A percentile compares a stretch with the other conserved stretches of the same genome.
phyloP scores from a whole-genome alignment of 2,113 vertebrate genomes.

The Callipepla squamata region DNA sequence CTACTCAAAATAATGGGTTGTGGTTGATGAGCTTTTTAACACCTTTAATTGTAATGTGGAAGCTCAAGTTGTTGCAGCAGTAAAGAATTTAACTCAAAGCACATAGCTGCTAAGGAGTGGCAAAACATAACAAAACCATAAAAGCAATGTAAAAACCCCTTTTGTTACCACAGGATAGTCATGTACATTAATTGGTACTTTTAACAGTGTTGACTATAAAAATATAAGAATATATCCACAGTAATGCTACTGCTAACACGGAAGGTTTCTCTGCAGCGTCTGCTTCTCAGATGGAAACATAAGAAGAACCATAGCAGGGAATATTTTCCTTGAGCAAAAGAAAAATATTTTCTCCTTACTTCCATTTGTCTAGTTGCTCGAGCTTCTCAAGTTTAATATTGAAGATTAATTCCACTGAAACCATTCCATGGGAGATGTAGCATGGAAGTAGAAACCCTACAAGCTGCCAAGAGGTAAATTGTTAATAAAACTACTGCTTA shows the following conservation, averaged over 20 bases:
- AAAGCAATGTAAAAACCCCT: background rate
- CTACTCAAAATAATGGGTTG: slow-evolving; percentile 21
- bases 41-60: slow-evolving; percentile 30
- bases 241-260: background rate
- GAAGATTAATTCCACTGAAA: background rate
- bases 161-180: background rate
- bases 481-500: background rate
- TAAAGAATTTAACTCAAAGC: slow-evolving; percentile 38
- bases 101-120: background rate
- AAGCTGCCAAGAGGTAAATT: background rate
- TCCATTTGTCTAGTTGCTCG: background rate
- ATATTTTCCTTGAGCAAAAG: background rate
- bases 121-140: background rate
- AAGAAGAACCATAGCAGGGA: background rate
- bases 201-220: background rate
- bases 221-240: background rate
- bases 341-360: background rate
- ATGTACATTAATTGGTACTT: slow-evolving; percentile 28
- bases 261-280: background rate
- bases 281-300: background rate
- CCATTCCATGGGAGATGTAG: background rate
- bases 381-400: background rate
- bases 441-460: background rate
- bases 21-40: slow-evolving; percentile 30
- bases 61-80: slow-evolving; percentile 20